These are phyloP conservation scores for Melanotaenia pygmaea DNA, from an alignment of 2,797 vertebrate species.

Conservation along the genomic window DNA sequence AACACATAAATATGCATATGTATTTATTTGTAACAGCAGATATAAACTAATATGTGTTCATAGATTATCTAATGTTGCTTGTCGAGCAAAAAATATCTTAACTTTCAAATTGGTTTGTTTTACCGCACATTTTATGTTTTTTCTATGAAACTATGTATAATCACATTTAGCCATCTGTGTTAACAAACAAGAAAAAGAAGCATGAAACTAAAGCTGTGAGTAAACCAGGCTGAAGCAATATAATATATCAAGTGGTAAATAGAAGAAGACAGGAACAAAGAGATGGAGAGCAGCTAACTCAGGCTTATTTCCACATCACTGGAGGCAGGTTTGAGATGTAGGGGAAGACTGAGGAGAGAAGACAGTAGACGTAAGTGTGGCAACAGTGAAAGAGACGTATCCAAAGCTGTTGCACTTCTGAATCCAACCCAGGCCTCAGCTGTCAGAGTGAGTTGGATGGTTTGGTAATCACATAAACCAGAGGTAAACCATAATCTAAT, in stretches of 20 bases:
- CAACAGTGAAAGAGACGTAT: slow-evolving; percentile 12
- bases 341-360: slow-evolving; percentile 12
- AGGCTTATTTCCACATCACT: slow-evolving; percentile 38
- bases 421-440: slow-evolving; percentile 47
- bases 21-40: neutral
- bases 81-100: neutral
- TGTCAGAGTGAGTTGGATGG: slow-evolving; percentile 69
- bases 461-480: slow-evolving; percentile 72
- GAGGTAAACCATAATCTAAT: slow-evolving; percentile 79
- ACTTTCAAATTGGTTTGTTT: neutral
- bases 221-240: slow-evolving; percentile 22
- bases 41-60: neutral
- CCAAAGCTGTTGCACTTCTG: slow-evolving; percentile 23
- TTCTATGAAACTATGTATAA: slow-evolving; percentile 17
- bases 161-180: slow-evolving; percentile 28
- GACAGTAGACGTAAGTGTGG: slow-evolving; percentile 22
- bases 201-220: slow-evolving; percentile 23
- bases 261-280: slow-evolving; percentile 24
- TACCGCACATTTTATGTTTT: slow-evolving; percentile 17
- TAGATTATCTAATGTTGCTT: neutral
- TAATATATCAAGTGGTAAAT: slow-evolving; percentile 35
- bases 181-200: slow-evolving; percentile 33
- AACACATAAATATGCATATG: neutral
- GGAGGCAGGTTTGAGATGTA: slow-evolving; percentile 30
- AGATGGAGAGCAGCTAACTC: slow-evolving; percentile 27